A percentile compares a stretch with the other conserved stretches of the same genome.
phyloP scores from a whole-genome alignment of 2,888 invertebrate species.

The Polyommatus icarus region DNA sequence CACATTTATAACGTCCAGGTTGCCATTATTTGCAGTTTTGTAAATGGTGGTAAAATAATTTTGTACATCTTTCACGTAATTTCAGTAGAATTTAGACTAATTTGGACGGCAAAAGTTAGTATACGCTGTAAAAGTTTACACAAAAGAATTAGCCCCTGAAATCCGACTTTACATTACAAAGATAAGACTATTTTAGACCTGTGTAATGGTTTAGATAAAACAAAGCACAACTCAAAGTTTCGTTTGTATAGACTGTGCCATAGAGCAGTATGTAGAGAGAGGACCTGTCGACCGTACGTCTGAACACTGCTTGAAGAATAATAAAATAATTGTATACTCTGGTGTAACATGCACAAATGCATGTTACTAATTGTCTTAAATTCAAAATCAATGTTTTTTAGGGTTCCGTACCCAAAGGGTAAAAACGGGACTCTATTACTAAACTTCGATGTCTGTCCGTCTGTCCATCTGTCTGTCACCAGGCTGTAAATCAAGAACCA shows the following conservation, averaged over 20 bases:
- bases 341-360: no score
- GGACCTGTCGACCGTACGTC: background rate
- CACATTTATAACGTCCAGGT: no score
- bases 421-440: no score
- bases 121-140: constrained; percentile 15
- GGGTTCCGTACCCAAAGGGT: no score
- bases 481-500: no score
- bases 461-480: no score
- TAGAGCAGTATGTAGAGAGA: background rate
- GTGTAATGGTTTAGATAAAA: constrained; percentile 27
- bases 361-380: background rate
- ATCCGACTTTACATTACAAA: constrained; percentile 24
- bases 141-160: constrained; percentile 20
- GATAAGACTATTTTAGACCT: constrained; percentile 20
- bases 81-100: constrained; percentile 1
- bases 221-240: constrained; percentile 21
- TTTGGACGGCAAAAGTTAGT: background rate
- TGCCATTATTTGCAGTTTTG: no score
- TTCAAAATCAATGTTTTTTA: no score
- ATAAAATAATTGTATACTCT: no score
- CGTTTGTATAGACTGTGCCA: constrained; percentile 35
- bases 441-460: no score
- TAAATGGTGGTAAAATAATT: background rate
- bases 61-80: background rate
- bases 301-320: background rate